phyloP scores from a whole-genome alignment of 2,888 invertebrate species.

The Seira ritae region DNA sequence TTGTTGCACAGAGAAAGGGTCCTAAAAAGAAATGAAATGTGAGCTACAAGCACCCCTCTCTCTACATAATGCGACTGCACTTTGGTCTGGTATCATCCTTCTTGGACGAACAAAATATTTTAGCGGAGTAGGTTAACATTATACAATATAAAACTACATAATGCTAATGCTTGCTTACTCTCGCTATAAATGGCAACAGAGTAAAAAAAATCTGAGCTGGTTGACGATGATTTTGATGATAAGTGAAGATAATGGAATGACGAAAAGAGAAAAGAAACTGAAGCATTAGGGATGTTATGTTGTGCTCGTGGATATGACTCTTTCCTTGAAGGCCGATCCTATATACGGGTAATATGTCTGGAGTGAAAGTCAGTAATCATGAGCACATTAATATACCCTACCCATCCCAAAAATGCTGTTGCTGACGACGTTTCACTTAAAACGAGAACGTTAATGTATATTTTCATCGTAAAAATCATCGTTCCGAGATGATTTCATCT shows the following conservation, averaged over 20 bases:
- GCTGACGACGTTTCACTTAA: slow-evolving; percentile 38
- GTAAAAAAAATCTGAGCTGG: too few relatives aligned
- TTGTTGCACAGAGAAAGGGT: neutral
- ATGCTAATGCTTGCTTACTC: neutral
- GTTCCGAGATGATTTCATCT: slow-evolving; percentile 64
- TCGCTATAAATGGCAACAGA: slow-evolving; percentile 3
- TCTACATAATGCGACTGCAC: neutral
- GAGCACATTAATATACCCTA: slow-evolving; percentile 13
- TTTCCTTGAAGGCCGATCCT: neutral
- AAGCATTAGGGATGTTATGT: slow-evolving; percentile 8
- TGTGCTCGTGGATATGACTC: neutral
- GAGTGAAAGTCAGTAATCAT: neutral
- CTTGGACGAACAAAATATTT: neutral
- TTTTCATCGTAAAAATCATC: slow-evolving; percentile 61
- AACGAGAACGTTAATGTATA: slow-evolving; percentile 51
- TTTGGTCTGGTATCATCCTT: neutral
- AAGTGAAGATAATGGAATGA: neutral
- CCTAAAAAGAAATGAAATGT: neutral
- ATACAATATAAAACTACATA: too few relatives aligned
- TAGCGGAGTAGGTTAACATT: too few relatives aligned
- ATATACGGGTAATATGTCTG: neutral
- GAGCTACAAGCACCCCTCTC: neutral
- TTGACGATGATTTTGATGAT: neutral
- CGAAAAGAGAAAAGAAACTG: neutral
- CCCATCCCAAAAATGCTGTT: slow-evolving; percentile 49